phyloP scores from a whole-genome alignment of 2,797 vertebrate genomes.

The Menidia menidia region DNA sequence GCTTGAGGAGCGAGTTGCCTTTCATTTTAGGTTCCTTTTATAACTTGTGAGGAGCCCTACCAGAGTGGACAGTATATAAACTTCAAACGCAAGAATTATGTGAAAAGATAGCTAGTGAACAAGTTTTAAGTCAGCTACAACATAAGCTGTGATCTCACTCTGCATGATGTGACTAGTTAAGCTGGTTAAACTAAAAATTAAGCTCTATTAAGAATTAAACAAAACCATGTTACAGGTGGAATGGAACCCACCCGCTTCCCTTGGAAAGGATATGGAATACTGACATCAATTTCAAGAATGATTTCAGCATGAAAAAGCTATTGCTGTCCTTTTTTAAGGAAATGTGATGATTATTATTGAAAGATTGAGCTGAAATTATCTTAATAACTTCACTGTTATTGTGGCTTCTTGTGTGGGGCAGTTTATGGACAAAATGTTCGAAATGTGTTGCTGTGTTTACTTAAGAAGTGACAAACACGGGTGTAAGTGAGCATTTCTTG shows the following conservation, averaged over 20 bases:
- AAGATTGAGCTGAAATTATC: not conserved
- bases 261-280: not conserved
- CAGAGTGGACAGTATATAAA: no score
- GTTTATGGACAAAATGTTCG: constrained; percentile 27
- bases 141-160: no score
- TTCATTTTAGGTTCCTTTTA: no score
- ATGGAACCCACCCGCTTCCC: not conserved
- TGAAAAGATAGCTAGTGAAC: no score
- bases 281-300: not conserved
- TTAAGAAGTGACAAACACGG: constrained; percentile 43
- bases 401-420: constrained; percentile 20
- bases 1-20: no score
- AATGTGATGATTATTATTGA: not conserved
- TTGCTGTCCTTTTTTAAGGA: not conserved
- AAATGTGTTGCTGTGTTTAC: constrained; percentile 48
- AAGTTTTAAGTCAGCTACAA: no score
- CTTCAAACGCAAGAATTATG: no score
- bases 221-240: not conserved
- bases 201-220: not conserved
- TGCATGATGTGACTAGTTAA: no score
- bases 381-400: constrained; percentile 6
- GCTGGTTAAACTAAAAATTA: no score
- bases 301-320: not conserved
- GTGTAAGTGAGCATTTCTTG: constrained; percentile 38
- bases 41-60: no score